Evolutionary conservation across 37 sponge, comb jelly and placozoan species (phyloP), one percentile per base, ranked within the genome.

Genomic region (Beroe ovata): DNA sequence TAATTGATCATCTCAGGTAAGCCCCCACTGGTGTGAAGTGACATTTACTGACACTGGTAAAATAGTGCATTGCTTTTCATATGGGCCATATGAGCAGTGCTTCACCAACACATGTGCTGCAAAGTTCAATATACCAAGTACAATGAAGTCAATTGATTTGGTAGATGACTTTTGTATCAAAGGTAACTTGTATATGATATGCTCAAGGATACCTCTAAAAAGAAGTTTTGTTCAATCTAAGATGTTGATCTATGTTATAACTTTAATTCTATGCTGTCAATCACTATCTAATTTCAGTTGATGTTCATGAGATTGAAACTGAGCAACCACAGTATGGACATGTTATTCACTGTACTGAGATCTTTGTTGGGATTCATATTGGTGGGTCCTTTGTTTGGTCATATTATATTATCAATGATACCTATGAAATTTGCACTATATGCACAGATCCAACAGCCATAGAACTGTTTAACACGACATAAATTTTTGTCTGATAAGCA

Each of bases 11-110:
- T n/a, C n/a, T n/a, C n/a, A 66, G 69, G 34, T 66, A 34, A 29
- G 32, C 35, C 69, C 69, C 18, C 69, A 66, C 36, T 66, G 69
- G 69, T 66, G 69, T 66, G 69, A 66, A 66, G 69, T 18, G 3
- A 29, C 69, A 25, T 66, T 34, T 37, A 66, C 69, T 19, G 69
- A 66, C 30, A 30, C 25, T 32, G 36, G 32, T 66, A 30, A 30
- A 26, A 66, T 25, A 66, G 32, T 29, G 6, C 69, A 66, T 30
- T 66, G 69, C 16, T 33, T 66, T 8, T 66, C 30, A 34, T 66
- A 66, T 32, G 69, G 69, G 14, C 69, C 69, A 0, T 66, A 66
- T 66, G 69, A 66, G 36, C 69, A 66, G 16, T 66, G 69, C 36
- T 66, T 66, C 34, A 66, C 69, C 16, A 30, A 18, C 4, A 66